A percentile compares a stretch with the other conserved stretches of the same genome.
phyloP scores from a whole-genome alignment of 2,888 invertebrate species.

The Omphaloscelis lunosa region DNA sequence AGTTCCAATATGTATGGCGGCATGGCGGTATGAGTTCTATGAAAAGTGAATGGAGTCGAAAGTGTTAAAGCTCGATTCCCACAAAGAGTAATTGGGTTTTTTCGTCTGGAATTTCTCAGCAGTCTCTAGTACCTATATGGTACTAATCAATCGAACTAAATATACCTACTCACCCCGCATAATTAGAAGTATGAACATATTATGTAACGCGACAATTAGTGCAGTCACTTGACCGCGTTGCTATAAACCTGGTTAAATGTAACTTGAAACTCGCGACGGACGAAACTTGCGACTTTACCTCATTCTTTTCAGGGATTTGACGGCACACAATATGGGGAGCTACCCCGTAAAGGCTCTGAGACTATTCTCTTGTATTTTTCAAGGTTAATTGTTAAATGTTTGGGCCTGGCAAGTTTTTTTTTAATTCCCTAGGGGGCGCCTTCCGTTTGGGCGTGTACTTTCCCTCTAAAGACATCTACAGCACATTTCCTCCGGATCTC shows the following conservation, averaged over 20 bases:
- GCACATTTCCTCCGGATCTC: no score
- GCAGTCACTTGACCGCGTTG: constrained; percentile 23
- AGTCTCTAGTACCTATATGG: not conserved
- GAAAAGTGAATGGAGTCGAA: no score
- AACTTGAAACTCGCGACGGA: constrained; percentile 27
- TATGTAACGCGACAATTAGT: constrained; percentile 23
- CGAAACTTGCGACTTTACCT: constrained; percentile 1
- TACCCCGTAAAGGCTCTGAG: not conserved
- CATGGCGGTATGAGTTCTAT: no score
- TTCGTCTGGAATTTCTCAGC: no score
- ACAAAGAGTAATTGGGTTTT: no score
- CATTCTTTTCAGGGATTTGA: constrained; percentile 4
- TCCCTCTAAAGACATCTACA: no score
- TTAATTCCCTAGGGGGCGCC: no score
- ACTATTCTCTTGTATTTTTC: not conserved
- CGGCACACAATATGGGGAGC: not conserved
- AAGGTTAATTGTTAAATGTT: not conserved
- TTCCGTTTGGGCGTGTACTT: no score
- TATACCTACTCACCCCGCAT: not conserved
- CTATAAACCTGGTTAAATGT: constrained; percentile 5
- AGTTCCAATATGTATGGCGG: no score
- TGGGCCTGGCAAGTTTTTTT: no score
- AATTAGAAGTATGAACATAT: constrained; percentile 29
- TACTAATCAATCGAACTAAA: not conserved
- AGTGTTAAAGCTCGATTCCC: no score